These are phyloP conservation scores for Perca fluviatilis DNA, from an alignment of 2,113 vertebrate genomes.

Conservation along the genomic window DNA sequence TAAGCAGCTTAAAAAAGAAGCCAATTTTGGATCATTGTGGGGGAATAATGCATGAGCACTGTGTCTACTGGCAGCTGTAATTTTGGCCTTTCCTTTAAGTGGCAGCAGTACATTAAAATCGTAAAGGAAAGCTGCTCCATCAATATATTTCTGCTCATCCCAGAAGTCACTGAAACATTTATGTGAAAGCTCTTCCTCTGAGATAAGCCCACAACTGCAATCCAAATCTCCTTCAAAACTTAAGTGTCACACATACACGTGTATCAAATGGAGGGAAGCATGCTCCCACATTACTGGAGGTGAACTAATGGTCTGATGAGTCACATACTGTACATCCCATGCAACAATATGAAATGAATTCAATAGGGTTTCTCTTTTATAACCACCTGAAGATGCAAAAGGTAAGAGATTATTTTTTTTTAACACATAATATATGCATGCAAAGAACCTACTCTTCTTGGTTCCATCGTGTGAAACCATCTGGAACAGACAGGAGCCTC, in stretches of 20 bases:
- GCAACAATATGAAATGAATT: constrained; percentile 86
- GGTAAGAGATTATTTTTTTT: constrained; percentile 89
- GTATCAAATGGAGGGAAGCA: constrained; percentile 72
- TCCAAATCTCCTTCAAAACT: constrained; percentile 48
- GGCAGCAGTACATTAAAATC: constrained; percentile 51
- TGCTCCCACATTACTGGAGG: constrained; percentile 80
- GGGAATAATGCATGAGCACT: constrained; percentile 33
- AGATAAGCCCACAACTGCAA: constrained; percentile 50
- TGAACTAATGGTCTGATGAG: constrained; percentile 77
- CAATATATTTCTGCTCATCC: constrained; percentile 53
- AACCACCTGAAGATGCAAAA: constrained; percentile 91
- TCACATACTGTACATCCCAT: constrained; percentile 86
- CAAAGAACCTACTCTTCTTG: constrained; percentile 93
- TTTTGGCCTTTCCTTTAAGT: constrained; percentile 52
- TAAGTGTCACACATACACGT: constrained; percentile 59
- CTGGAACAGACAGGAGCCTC: constrained; percentile 82
- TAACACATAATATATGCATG: constrained; percentile 98
- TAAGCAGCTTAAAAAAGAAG: constrained; percentile 59
- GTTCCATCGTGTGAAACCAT: constrained; percentile 90
- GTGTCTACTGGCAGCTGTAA: constrained; percentile 41
- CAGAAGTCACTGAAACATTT: constrained; percentile 50
- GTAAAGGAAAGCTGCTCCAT: constrained; percentile 31
- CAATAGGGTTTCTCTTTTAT: constrained; percentile 89
- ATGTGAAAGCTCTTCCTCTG: constrained; percentile 50
- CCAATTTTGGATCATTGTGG: constrained; percentile 50